Evolutionary conservation across 2,113 vertebrate species (phyloP).

Genomic region (Fregata magnificens): DNA sequence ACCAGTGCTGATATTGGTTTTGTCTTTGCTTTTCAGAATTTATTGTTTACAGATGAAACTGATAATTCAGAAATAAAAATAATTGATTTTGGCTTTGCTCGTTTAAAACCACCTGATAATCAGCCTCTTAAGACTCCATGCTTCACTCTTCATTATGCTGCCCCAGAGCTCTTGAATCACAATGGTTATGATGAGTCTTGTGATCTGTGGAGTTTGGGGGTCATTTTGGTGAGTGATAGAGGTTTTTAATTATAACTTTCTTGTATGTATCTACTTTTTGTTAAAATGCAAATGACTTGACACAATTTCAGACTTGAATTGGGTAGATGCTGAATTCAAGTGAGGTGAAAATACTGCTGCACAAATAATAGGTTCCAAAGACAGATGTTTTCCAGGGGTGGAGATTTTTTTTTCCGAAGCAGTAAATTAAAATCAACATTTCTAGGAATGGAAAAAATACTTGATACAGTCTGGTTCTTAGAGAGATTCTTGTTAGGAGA

Average conservation of each 20-base stretch:
- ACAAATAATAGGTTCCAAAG: not conserved
- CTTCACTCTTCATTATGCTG: slow-evolving; percentile 96
- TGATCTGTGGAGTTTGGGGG: slow-evolving; percentile 97
- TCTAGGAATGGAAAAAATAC: not conserved
- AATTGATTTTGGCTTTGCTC: slow-evolving; percentile 97
- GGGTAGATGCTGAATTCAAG: not conserved
- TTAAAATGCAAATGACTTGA: not conserved
- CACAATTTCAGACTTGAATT: not conserved
- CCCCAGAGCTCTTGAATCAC: slow-evolving; percentile 93
- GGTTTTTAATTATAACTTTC: not conserved
- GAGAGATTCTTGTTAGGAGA: not conserved
- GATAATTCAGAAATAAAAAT: slow-evolving; percentile 98
- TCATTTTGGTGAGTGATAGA: slow-evolving; percentile 89
- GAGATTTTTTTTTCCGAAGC: not conserved
- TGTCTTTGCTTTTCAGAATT: slow-evolving; percentile 81
- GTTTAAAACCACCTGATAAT: slow-evolving; percentile 95
- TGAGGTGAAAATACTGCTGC: not conserved
- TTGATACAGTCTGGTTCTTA: not conserved
- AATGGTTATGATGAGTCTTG: slow-evolving; percentile 97
- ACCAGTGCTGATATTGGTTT: not conserved
- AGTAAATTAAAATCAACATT: not conserved
- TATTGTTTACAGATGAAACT: slow-evolving; percentile 94
- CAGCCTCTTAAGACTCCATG: slow-evolving; percentile 96
- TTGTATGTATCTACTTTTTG: not conserved
- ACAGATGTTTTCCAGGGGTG: not conserved